Conservation (phyloP, 2,888 invertebrate genomes). For the Dolomedes plantarius region DNA sequence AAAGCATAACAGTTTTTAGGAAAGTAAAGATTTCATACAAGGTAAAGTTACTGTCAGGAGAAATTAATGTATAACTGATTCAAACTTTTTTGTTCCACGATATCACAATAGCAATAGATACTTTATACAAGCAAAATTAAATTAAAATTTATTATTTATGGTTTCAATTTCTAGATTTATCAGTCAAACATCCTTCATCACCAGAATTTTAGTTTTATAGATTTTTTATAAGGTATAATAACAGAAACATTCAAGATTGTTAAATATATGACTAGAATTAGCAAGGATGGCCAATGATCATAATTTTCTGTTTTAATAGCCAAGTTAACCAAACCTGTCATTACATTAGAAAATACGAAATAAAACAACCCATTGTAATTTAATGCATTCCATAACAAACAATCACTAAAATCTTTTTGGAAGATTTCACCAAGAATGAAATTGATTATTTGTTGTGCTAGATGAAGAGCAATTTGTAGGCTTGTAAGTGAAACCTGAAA, state of each 20-base stretch:
- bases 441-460: background rate
- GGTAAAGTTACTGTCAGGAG: no score
- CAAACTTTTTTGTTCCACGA: no score
- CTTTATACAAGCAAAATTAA: no score
- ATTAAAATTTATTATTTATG: no score
- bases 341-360: background rate
- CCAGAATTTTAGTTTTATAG: background rate
- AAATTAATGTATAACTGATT: no score
- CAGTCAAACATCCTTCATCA: no score
- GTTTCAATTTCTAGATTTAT: no score
- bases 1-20: no score
- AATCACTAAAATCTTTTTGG: background rate
- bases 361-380: background rate
- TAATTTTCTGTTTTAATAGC: background rate
- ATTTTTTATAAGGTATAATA: background rate
- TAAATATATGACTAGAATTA: background rate
- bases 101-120: no score
- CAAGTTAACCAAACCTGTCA: background rate
- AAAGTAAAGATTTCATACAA: no score
- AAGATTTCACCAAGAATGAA: background rate
- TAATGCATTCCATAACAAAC: background rate
- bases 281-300: background rate
- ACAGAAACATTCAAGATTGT: background rate
- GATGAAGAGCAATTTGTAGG: background rate
- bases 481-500: background rate